Base-by-base conservation (phyloP, 2,797 vertebrate species). In the Schizopygopsis malacanthus region DNA sequence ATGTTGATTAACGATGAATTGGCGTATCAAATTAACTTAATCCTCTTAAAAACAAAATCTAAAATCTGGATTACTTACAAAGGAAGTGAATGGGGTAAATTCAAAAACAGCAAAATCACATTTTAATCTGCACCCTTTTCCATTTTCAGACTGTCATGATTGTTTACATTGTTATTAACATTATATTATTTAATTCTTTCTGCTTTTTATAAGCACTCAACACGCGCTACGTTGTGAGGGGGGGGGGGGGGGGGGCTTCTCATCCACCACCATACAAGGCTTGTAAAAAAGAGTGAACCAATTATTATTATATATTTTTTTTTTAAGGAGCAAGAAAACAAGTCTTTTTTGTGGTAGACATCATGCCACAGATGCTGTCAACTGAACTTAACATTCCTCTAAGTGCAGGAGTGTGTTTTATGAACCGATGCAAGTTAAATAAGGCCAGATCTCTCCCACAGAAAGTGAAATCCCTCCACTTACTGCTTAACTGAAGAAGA, bases 391-490 rank as follows among this genome's bases (percentile, higher is more conserved):
- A 65, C 43, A 22, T 22, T 69, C 45, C 43, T 69, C 37, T 69
- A 81, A 37, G 47, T 70, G 33, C 20, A 52, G 63, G 25, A 61
- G 25, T n/a, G 12, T 39, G 39, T 88, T 73, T 85, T 63, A 72
- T 37, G 56, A 54, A 84, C 52, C 8, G 56, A n/a, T 47, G 54
- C 20, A 3, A 65, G 80, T 52, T 82, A 80, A 79, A 65, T 72
- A 72, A 59, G 33, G 67, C 41, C 25, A 3, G 76, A 73, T 73
- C 33, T 79, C 6, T 69, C 20, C 20, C 33, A n/a, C 69, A 69
- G 80, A 82, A 82, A 75, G 83, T 72, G 65, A 79, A 82, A 86
- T 81, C 84, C 81, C 76, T 37, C 54, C 54, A 61, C 82, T 81
- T 69, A 37, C 77, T 52, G 69, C 78, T 79, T 88, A 83, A 75